A percentile compares a stretch with the other conserved stretches of the same genome.
These are phyloP conservation scores for Eupithecia centaureata DNA, from an alignment of 2,888 invertebrate species.

Conservation along the genomic window DNA sequence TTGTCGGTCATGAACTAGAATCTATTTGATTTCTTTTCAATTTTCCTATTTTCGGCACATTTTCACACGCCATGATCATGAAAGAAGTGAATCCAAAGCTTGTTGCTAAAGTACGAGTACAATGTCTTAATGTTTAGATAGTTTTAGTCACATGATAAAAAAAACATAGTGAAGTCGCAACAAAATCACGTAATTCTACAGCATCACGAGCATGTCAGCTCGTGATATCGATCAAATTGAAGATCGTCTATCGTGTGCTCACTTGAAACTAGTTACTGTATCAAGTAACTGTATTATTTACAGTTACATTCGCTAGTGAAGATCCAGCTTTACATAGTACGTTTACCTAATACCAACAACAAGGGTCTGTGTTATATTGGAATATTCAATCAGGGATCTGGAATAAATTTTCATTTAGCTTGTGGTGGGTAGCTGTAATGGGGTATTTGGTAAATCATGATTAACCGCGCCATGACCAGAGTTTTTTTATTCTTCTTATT, in stretches of 20 bases:
- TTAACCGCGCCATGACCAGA: not conserved
- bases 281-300: not conserved
- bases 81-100: no score
- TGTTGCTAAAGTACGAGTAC: no score
- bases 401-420: slow-evolving; percentile 21
- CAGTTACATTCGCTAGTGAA: not conserved
- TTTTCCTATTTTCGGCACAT: no score
- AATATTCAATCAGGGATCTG: slow-evolving; percentile 19
- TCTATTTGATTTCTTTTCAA: no score
- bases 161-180: no score
- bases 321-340: slow-evolving; percentile 3
- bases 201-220: not conserved
- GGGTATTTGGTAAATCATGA: not conserved
- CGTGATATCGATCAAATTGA: no score
- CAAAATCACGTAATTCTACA: not conserved
- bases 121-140: no score
- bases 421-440: slow-evolving; percentile 5
- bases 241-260: no score
- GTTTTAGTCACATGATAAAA: not conserved
- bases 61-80: no score
- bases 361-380: slow-evolving; percentile 18
- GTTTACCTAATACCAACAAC: slow-evolving; percentile 18
- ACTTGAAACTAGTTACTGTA: not conserved
- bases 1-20: no score
- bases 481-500: not conserved